Conservation (phyloP, 1,140 invertebrate species). For the Nasonia longicornis region DNA sequence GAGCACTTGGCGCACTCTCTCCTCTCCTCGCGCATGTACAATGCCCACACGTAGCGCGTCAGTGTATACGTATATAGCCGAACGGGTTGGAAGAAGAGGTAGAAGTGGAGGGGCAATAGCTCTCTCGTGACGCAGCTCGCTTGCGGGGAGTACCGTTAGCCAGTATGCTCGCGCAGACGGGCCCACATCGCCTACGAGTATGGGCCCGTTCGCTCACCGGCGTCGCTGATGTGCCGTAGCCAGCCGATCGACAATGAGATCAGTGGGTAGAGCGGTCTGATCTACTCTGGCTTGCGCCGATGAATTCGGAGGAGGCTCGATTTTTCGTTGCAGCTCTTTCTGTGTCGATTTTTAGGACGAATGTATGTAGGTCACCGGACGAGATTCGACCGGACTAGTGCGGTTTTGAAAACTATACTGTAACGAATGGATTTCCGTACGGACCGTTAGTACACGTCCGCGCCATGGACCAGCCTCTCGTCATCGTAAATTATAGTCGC, state of each 20-base stretch:
- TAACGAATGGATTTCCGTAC: too few relatives aligned
- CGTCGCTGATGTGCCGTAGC: slow-evolving; percentile 29
- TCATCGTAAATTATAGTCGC: too few relatives aligned
- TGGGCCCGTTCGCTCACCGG: slow-evolving; percentile 41
- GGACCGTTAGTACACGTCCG: too few relatives aligned
- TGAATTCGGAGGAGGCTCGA: too few relatives aligned
- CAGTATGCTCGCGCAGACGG: neutral
- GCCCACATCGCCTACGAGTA: slow-evolving; percentile 58
- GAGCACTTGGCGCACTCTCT: neutral
- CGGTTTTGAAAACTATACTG: too few relatives aligned
- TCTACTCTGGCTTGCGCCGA: too few relatives aligned
- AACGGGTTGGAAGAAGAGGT: neutral
- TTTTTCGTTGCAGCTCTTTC: too few relatives aligned
- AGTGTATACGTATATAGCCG: neutral
- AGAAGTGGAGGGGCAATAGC: neutral
- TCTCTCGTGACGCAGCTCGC: neutral
- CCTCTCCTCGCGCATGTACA: neutral
- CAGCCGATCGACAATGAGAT: slow-evolving; percentile 67
- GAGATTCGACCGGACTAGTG: too few relatives aligned
- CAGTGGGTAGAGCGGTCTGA: slow-evolving; percentile 51
- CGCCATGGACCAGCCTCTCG: too few relatives aligned
- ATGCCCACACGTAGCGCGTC: neutral
- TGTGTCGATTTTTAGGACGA: too few relatives aligned
- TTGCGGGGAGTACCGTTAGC: slow-evolving; percentile 23
- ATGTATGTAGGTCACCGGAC: too few relatives aligned